These are phyloP conservation scores for Parnassius smintheus DNA, from an alignment of 2,888 invertebrate genomes.

Conservation along the genomic window DNA sequence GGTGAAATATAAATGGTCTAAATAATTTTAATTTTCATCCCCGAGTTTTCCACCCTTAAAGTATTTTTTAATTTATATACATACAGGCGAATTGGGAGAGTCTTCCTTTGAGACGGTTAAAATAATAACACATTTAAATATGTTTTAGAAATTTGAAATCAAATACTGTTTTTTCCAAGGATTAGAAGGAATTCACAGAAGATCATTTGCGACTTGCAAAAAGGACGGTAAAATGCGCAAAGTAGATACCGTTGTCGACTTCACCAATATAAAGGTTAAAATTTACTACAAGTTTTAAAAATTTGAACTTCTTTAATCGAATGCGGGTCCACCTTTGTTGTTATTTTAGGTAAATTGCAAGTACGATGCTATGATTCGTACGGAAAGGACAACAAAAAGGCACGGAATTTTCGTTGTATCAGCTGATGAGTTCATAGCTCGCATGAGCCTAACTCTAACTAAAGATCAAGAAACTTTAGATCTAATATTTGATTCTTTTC, in stretches of 20 bases:
- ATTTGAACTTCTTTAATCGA: too few species aligned
- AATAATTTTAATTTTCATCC: too few species aligned
- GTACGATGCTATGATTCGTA: constrained; percentile 44
- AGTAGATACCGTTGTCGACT: constrained; percentile 52
- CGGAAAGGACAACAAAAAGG: constrained; percentile 39
- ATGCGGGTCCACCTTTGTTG: too few species aligned
- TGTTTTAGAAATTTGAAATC: constrained; percentile 44
- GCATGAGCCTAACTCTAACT: constrained; percentile 43
- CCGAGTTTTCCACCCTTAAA: too few species aligned
- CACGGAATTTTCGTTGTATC: constrained; percentile 46
- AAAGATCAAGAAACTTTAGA: constrained; percentile 44
- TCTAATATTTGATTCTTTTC: constrained; percentile 46
- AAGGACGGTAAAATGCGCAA: constrained; percentile 35
- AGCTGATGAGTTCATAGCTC: constrained; percentile 53
- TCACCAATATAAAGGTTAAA: constrained; percentile 59
- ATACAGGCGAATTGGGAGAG: too few species aligned
- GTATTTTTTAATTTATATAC: too few species aligned
- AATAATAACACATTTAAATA: neutral
- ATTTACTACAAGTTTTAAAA: neutral
- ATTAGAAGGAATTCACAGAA: constrained; percentile 54
- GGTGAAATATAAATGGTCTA: too few species aligned
- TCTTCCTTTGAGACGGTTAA: too few species aligned
- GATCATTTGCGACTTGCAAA: constrained; percentile 51
- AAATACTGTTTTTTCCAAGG: constrained; percentile 50
- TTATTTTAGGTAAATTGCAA: constrained; percentile 41